Evolutionary conservation across 1,140 invertebrate species (phyloP), one percentile per base, ranked within the genome.

Genomic region (Drosophila sproati): DNA sequence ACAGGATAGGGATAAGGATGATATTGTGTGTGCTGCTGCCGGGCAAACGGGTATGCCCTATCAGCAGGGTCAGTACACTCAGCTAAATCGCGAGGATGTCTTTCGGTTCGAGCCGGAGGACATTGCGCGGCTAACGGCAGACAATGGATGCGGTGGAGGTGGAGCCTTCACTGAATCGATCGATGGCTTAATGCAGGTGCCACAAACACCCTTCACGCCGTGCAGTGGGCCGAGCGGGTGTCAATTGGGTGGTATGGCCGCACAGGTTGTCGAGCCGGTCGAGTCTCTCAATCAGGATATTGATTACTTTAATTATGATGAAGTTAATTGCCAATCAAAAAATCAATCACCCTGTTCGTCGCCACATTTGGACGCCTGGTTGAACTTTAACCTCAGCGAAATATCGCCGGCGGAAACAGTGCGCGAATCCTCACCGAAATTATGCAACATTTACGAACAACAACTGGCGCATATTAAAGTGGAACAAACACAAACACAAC

Each of bases 321-420:
- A 93, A 73, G 89, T 92, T 60, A 93, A 93, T 87, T 93, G 92
- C 59, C 92, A 93, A 77, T 92, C 92, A 47, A 93, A 93, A 82
- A 91, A 92, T 64, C 92, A 93, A 75, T 92, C 92, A 29, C 92
- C 92, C 4, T 93, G 92, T 69, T 92, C 92, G 31, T 92, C 92
- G 31, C 92, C 92, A 7, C 80, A 89, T n/a, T 48, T 92, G n/a
- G 92, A 93, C 61, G 91, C 92, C 43, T 92, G 92, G 92, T 62
- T 92, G 71, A 80, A 91, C 34, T 80, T 92, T 12, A 91, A 82
- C 73, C 74, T 92, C 32, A 54, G 75, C 51, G 91, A 92, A 41
- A 77, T 89, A 43, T 41, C 70, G 31, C 41, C 63, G 12, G 32
- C 50, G n/a, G 37, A 56, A 0, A 29, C 35, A 37, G 41, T 69